A percentile compares a stretch with the other conserved stretches of the same genome.
phyloP scores from a whole-genome alignment of 2,797 vertebrate species.

The Philypnodon macrostomus region DNA sequence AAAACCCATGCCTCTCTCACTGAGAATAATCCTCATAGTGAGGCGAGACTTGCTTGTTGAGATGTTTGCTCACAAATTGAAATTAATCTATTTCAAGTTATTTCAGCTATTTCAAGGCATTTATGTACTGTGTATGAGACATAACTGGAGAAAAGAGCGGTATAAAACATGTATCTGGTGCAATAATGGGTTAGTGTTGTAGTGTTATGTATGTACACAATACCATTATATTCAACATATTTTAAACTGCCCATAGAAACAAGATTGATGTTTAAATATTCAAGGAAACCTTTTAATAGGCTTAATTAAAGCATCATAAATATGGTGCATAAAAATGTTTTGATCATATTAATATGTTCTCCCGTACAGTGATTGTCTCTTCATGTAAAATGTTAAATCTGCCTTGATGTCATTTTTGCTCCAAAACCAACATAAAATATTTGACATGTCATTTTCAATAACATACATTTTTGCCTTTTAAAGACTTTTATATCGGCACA shows the following conservation, averaged over 20 bases:
- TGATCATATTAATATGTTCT: too few species aligned
- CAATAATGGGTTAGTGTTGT: neutral
- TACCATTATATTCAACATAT: too few species aligned
- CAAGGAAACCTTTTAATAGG: too few species aligned
- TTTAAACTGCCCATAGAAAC: too few species aligned
- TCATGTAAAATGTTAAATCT: neutral
- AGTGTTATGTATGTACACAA: neutral
- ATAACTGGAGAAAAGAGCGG: neutral
- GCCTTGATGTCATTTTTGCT: neutral
- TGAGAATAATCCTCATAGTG: neutral
- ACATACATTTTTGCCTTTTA: too few species aligned
- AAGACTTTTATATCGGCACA: conserved; percentile 1
- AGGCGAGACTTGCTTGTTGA: neutral
- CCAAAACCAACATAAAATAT: neutral
- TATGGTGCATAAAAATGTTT: too few species aligned
- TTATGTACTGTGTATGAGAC: neutral
- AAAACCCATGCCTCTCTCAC: conserved; percentile 39
- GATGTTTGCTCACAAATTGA: neutral
- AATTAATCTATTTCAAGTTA: neutral
- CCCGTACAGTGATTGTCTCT: too few species aligned
- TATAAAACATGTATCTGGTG: neutral
- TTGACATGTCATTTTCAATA: too few species aligned
- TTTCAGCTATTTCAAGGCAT: neutral
- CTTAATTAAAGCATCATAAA: too few species aligned
- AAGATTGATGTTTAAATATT: too few species aligned